Conservation (phyloP, 2,888 invertebrate genomes). For the Geotrupes spiniger region DNA sequence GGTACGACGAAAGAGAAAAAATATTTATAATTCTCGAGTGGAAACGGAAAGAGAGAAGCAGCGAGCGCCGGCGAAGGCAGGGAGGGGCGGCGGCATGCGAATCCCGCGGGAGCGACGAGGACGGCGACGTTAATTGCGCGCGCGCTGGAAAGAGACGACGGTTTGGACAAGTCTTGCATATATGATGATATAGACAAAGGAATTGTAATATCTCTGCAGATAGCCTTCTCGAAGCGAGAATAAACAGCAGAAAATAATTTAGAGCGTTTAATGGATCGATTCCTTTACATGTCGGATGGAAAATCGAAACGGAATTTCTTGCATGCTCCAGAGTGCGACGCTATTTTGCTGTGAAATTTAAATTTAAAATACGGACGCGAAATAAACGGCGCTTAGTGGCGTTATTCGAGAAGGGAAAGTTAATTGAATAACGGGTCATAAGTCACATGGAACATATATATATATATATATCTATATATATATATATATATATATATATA, state of each 20-base stretch:
- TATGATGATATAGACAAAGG: slow-evolving; percentile 53
- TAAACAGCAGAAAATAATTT: slow-evolving; percentile 44
- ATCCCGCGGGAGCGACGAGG: slow-evolving; percentile 44
- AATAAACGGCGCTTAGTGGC: no score
- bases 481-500: no score
- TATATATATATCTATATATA: no score
- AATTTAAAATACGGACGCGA: no score
- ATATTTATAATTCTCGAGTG: slow-evolving; percentile 49
- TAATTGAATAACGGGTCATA: no score
- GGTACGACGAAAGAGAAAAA: slow-evolving; percentile 42
- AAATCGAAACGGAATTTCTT: no score
- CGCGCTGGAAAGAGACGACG: slow-evolving; percentile 35
- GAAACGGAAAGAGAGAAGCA: slow-evolving; percentile 34
- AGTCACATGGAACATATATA: no score
- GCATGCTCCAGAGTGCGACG: no score
- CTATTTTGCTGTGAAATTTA: no score
- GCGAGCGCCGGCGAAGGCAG: slow-evolving; percentile 17
- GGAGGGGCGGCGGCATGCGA: slow-evolving; percentile 41
- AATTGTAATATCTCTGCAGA: slow-evolving; percentile 49
- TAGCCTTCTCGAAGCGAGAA: slow-evolving; percentile 39
- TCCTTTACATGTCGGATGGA: slow-evolving; percentile 15
- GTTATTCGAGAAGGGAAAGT: no score
- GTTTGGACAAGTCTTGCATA: slow-evolving; percentile 50
- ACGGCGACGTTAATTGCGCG: slow-evolving; percentile 46
- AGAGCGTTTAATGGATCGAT: slow-evolving; percentile 39